Evolutionary conservation across 2,888 invertebrate genomes (phyloP), one percentile per base, ranked within the genome.

Genomic region (Nomada flava): DNA sequence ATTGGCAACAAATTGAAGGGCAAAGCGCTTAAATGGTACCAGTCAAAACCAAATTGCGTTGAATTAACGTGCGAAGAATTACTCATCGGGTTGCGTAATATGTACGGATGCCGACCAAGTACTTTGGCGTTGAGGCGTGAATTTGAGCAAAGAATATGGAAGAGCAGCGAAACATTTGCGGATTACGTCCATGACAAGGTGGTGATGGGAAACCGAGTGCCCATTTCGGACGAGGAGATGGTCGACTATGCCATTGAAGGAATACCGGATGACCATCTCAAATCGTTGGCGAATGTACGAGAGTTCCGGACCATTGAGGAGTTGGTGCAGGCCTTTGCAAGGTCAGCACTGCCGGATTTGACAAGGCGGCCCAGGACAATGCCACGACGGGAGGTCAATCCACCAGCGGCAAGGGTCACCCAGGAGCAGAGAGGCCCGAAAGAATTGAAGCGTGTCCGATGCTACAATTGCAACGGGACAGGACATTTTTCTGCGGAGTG

Each of bases 151-250:
- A 42, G 68, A 15, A 36, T 68, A 2, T 57, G 44, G 68, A 68
- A 23, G 7, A 23, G 7, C 4, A 20, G n/a, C 2, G 68, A 57
- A 44, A 57, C 44, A 0, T 68, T 68, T 23, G 15, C 57, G 4
- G 44, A 68, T 18, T 68, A 68, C n/a, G 36, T 68, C 15, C 57
- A 57, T 5, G 68, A 57, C 23, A 68, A 68, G 44, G 42, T 68
- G 5, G 53, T 44, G 20, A 20, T 68, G 44, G 57, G 20, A 9
- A 68, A 68, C 18, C 57, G 68, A 18, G 57, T 68, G 2, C 44
- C 57, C 20, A 15, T 68, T 57, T 23, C 68, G 15, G 57, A 68
- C 20, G 7, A 3, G 1, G 68, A 68, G 44, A 1, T 68, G 10
- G 23, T 68, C 1, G 44, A 57, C 9, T 68, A 68, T 15, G 18